A percentile compares a stretch with the other conserved stretches of the same genome.
Conservation (phyloP, 2,888 invertebrate genomes). For the Brachyopa scutellaris region DNA sequence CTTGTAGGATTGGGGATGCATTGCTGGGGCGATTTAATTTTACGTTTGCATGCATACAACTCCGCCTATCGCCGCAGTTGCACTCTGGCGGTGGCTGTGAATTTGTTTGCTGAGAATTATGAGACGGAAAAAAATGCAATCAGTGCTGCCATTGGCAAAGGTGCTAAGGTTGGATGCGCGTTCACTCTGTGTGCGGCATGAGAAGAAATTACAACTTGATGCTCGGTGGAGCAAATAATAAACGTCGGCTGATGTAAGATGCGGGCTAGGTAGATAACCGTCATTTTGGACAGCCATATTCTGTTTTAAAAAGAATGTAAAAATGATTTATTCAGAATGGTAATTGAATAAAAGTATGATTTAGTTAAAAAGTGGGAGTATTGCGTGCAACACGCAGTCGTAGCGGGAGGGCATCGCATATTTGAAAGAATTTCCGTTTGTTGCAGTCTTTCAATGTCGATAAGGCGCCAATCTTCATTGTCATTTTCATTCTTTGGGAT, state of each 20-base stretch:
- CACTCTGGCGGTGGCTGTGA: neutral
- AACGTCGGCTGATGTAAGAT: slow-evolving; percentile 14
- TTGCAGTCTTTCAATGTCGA: no score
- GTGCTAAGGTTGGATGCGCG: slow-evolving; percentile 40
- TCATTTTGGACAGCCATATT: slow-evolving; percentile 44
- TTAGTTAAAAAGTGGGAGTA: no score
- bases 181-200: slow-evolving; percentile 11
- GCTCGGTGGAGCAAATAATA: slow-evolving; percentile 38
- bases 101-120: no score
- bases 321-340: slow-evolving; percentile 1
- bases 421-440: no score
- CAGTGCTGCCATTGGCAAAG: slow-evolving; percentile 51
- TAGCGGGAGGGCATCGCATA: no score
- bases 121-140: slow-evolving; percentile 11
- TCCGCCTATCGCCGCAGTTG: slow-evolving; percentile 50
- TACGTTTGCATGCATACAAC: slow-evolving; percentile 43
- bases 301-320: slow-evolving; percentile 4
- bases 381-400: no score
- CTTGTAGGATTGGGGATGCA: slow-evolving; percentile 7
- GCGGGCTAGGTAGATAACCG: neutral
- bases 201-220: slow-evolving; percentile 41
- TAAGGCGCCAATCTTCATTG: no score
- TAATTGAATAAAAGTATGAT: neutral
- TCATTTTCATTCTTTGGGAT: no score
- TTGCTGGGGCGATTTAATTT: slow-evolving; percentile 26